phyloP scores from a whole-genome alignment of 2,113 vertebrate genomes.

The Alligator mississippiensis region DNA sequence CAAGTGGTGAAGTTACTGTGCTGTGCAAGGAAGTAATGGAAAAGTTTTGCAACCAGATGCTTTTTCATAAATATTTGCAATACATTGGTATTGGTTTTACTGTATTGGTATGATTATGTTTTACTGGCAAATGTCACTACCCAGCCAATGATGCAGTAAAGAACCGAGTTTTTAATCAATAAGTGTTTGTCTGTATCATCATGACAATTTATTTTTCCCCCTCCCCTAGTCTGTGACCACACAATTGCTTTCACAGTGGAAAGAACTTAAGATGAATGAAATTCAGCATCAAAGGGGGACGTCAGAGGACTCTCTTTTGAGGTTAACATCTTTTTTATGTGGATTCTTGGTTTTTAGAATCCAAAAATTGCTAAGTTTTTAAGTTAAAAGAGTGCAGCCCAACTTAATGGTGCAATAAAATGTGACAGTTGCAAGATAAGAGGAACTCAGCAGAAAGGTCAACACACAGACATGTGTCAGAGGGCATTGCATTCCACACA shows the following conservation, averaged over 20 bases:
- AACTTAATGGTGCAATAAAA: slow-evolving; percentile 55
- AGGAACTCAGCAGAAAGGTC: slow-evolving; percentile 38
- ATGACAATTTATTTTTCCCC: not conserved
- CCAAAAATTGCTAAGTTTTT: slow-evolving; percentile 32
- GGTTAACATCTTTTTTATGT: slow-evolving; percentile 42
- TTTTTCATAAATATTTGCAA: slow-evolving; percentile 2
- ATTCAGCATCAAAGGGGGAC: slow-evolving; percentile 41
- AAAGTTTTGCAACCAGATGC: not conserved
- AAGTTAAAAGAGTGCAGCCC: slow-evolving; percentile 55
- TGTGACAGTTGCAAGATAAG: slow-evolving; percentile 49
- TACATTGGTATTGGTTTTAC: not conserved
- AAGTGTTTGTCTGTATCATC: slow-evolving; percentile 12
- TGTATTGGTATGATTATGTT: slow-evolving; percentile 8
- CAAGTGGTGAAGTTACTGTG: slow-evolving; percentile 42
- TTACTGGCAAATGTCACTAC: slow-evolving; percentile 32
- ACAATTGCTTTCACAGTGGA: slow-evolving; percentile 14
- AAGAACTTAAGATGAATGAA: slow-evolving; percentile 14
- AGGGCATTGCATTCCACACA: slow-evolving; percentile 51
- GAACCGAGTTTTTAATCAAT: slow-evolving; percentile 44
- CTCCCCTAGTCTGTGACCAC: not conserved
- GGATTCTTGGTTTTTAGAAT: slow-evolving; percentile 43
- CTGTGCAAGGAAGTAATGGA: not conserved
- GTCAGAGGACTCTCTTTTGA: slow-evolving; percentile 36
- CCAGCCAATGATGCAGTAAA: slow-evolving; percentile 5
- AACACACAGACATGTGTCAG: slow-evolving; percentile 52